These are phyloP conservation scores for Sebastolobus alascanus DNA, from an alignment of 2,797 vertebrate genomes.

Conservation along the genomic window DNA sequence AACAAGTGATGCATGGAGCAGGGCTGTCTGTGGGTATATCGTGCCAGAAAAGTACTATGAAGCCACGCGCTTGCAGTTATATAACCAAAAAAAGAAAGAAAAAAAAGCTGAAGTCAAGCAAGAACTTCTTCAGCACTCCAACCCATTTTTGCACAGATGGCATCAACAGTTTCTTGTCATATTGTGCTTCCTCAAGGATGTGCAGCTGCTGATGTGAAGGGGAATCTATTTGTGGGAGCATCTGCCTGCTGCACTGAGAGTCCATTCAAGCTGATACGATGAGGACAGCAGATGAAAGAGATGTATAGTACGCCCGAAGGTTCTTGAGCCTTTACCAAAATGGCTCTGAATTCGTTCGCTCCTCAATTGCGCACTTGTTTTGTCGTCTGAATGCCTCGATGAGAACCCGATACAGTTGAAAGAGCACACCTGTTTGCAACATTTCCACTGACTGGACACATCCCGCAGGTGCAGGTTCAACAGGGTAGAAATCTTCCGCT, in stretches of 20 bases:
- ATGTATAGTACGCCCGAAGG: not conserved
- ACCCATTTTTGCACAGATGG: slow-evolving; percentile 66
- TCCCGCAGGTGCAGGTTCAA: slow-evolving; percentile 44
- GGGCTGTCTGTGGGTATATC: slow-evolving; percentile 56
- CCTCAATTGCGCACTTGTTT: not conserved
- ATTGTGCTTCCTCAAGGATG: slow-evolving; percentile 67
- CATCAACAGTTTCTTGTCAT: slow-evolving; percentile 75
- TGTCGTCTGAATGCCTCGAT: not conserved
- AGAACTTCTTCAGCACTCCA: slow-evolving; percentile 51
- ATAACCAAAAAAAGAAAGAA: slow-evolving; percentile 48
- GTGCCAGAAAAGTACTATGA: slow-evolving; percentile 70
- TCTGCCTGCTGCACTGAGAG: slow-evolving; percentile 30
- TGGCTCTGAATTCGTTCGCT: not conserved
- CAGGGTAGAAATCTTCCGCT: slow-evolving; percentile 23
- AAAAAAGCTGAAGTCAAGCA: slow-evolving; percentile 44
- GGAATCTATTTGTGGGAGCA: slow-evolving; percentile 35
- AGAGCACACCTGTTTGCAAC: slow-evolving; percentile 31
- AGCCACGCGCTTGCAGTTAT: slow-evolving; percentile 64
- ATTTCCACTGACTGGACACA: slow-evolving; percentile 8
- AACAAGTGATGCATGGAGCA: slow-evolving; percentile 78
- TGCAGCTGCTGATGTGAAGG: slow-evolving; percentile 63
- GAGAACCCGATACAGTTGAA: slow-evolving; percentile 1
- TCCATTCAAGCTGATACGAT: slow-evolving; percentile 22
- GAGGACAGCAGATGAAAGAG: slow-evolving; percentile 26
- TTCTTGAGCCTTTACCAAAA: not conserved